These are phyloP conservation scores for Zygogramma bicolorata DNA, from an alignment of 2,888 invertebrate species.

Conservation along the genomic window DNA sequence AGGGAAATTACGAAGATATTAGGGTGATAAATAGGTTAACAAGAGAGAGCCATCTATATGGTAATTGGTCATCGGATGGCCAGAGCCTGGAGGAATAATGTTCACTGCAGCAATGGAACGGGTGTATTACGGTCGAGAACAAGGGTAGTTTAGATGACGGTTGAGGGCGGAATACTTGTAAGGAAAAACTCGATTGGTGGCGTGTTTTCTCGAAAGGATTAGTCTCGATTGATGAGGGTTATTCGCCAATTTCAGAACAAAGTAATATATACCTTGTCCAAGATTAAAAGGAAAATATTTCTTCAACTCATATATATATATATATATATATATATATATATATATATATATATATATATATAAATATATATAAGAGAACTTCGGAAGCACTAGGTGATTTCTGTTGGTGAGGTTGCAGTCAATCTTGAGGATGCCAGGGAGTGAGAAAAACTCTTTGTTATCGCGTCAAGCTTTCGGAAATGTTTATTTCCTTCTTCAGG, in stretches of 20 bases:
- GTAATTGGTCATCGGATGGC: slow-evolving; percentile 31
- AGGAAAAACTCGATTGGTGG: background rate
- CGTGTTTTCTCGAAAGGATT: background rate
- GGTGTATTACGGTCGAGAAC: background rate
- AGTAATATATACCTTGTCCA: too few species aligned
- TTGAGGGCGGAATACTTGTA: background rate
- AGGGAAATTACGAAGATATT: slow-evolving; percentile 19
- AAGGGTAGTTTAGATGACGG: background rate
- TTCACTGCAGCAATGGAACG: slow-evolving; percentile 25
- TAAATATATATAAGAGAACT: too few species aligned
- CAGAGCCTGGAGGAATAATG: slow-evolving; percentile 24
- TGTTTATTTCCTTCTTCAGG: too few species aligned
- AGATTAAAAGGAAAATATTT: too few species aligned
- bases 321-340: too few species aligned
- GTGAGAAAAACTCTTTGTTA: too few species aligned
- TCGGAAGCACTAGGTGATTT: too few species aligned
- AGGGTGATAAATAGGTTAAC: slow-evolving; percentile 29
- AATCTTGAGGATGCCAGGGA: too few species aligned
- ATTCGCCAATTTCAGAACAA: background rate
- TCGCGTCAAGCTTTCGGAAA: too few species aligned
- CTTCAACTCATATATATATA: too few species aligned
- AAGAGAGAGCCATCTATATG: slow-evolving; percentile 34
- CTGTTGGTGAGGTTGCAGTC: too few species aligned
- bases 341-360: too few species aligned
- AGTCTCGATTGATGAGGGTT: background rate